Conservation (phyloP, 2,797 vertebrate species). For the Lindbergichthys nudifrons region DNA sequence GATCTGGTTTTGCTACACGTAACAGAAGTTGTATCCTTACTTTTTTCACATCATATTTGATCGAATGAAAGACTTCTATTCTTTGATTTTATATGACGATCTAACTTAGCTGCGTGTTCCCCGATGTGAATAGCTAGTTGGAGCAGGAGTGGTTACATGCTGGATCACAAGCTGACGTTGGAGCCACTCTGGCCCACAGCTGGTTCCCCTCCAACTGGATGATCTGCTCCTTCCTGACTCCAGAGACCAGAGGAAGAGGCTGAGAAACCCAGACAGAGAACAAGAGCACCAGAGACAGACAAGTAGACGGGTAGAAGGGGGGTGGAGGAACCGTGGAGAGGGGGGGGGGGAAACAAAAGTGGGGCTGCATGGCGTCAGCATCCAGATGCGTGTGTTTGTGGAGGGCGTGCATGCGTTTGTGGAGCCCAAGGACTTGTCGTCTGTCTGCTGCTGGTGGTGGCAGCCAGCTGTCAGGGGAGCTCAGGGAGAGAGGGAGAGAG, state of each 20-base stretch:
- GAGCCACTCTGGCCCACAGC: constrained; percentile 69
- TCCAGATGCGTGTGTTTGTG: constrained; percentile 71
- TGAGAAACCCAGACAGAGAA: constrained; percentile 66
- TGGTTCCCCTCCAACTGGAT: constrained; percentile 77
- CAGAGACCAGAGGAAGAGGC: constrained; percentile 68
- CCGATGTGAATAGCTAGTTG: constrained; percentile 14
- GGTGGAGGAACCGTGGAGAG: constrained; percentile 47
- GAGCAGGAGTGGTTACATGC: constrained; percentile 55
- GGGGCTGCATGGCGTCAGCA: constrained; percentile 60
- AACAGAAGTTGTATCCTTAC: constrained; percentile 56
- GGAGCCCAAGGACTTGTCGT: constrained; percentile 81
- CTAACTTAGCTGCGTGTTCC: constrained; percentile 8
- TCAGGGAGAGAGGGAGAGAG: constrained; percentile 75
- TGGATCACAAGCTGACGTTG: constrained; percentile 59
- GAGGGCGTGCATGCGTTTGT: constrained; percentile 62
- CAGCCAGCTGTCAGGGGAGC: constrained; percentile 84
- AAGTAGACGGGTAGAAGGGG: constrained; percentile 48
- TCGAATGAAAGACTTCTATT: constrained; percentile 15
- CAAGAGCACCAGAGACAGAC: constrained; percentile 63
- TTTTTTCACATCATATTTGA: constrained; percentile 43
- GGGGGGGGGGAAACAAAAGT: constrained; percentile 40
- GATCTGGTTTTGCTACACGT: constrained; percentile 66
- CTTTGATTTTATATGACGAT: constrained; percentile 11
- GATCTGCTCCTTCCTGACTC: constrained; percentile 69
- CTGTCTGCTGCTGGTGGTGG: constrained; percentile 81